These are phyloP conservation scores for Betta splendens DNA, from an alignment of 2,797 vertebrate species.

Conservation along the genomic window DNA sequence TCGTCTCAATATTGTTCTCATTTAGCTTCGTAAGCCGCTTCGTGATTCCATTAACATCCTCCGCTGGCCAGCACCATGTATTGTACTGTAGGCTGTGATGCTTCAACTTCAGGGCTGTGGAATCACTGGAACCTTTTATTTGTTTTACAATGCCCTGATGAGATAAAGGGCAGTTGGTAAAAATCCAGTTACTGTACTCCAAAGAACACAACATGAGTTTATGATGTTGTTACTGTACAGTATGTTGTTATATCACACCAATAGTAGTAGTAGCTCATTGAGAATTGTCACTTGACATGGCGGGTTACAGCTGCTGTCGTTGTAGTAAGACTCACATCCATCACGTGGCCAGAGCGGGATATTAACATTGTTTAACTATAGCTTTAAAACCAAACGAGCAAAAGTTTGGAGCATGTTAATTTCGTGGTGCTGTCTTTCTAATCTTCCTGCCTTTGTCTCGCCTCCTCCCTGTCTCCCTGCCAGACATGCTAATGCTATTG, in stretches of 20 bases:
- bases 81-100: constrained; percentile 38
- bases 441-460: not conserved
- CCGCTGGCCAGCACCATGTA: constrained; percentile 40
- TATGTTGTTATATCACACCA: not conserved
- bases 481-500: constrained; percentile 71
- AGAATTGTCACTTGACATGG: too few species aligned
- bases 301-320: too few species aligned
- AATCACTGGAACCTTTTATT: constrained; percentile 59
- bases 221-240: too few species aligned
- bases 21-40: constrained; percentile 78
- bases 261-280: too few species aligned
- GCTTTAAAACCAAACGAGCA: too few species aligned
- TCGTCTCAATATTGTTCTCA: constrained; percentile 79
- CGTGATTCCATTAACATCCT: constrained; percentile 74
- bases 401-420: not conserved
- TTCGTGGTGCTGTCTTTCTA: too few species aligned
- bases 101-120: constrained; percentile 52
- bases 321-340: too few species aligned
- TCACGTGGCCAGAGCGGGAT: too few species aligned
- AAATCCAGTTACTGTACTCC: constrained; percentile 22
- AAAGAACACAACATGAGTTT: not conserved
- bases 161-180: constrained; percentile 18
- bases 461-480: constrained; percentile 20
- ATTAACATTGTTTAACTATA: too few species aligned
- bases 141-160: constrained; percentile 2